These are phyloP conservation scores for Thymallus thymallus DNA, from an alignment of 2,113 vertebrate species.

Conservation along the genomic window DNA sequence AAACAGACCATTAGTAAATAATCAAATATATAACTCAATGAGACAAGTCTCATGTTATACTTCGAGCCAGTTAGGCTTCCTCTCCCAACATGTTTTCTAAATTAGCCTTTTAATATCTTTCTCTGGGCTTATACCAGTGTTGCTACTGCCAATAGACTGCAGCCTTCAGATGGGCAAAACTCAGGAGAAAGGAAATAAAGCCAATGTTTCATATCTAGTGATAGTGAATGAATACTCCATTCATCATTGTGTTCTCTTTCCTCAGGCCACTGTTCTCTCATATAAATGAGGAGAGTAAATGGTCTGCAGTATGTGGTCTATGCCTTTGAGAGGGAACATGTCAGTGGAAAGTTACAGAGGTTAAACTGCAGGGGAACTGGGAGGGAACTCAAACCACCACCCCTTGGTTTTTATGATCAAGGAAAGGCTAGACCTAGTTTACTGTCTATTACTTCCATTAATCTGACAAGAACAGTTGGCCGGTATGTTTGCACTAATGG, in stretches of 20 bases:
- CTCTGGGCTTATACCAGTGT: conserved; percentile 33
- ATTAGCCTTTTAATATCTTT: conserved; percentile 47
- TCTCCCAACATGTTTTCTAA: conserved; percentile 40
- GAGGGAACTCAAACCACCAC: neutral
- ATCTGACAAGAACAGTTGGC: no score
- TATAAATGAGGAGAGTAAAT: neutral
- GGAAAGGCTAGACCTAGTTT: no score
- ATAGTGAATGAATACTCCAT: conserved; percentile 8
- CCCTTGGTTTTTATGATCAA: neutral
- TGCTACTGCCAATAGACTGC: conserved; percentile 30
- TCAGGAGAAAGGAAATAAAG: conserved; percentile 31
- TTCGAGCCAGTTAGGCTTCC: conserved; percentile 37
- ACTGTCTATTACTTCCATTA: no score
- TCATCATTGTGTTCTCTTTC: conserved; percentile 27
- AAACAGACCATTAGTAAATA: conserved; percentile 27
- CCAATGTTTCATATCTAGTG: conserved; percentile 35
- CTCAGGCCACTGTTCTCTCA: neutral
- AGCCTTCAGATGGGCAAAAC: conserved; percentile 40
- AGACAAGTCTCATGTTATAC: conserved; percentile 30
- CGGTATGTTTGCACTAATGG: neutral
- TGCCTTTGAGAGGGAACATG: neutral
- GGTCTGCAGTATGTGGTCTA: neutral
- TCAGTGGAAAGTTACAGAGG: neutral
- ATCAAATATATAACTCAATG: conserved; percentile 25
- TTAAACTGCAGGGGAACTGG: neutral